phyloP scores from a whole-genome alignment of 1,140 invertebrate species.

The Trachelipus rathkii region DNA sequence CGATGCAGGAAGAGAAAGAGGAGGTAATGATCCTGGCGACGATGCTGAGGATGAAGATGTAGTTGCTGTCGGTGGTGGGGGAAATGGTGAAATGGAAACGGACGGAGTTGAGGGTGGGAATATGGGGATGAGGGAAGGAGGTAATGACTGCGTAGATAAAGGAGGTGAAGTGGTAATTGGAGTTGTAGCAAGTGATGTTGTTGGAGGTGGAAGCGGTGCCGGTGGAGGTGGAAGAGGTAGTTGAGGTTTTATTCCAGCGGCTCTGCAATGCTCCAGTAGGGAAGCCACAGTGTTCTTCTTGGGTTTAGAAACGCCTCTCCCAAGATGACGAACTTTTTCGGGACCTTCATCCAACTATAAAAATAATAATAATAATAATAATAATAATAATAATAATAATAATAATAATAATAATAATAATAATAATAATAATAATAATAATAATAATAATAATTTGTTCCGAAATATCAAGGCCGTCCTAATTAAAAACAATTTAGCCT shows the following conservation, averaged over 20 bases:
- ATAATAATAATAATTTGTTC: no score
- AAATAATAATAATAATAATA: neutral
- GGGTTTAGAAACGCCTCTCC: constrained; percentile 75
- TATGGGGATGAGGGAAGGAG: constrained; percentile 27
- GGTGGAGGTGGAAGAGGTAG: constrained; percentile 40
- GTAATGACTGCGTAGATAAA: constrained; percentile 4
- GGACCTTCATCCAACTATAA: constrained; percentile 41
- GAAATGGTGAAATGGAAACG: constrained; percentile 34
- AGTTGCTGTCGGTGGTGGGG: constrained; percentile 20
- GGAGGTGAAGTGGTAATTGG: constrained; percentile 25
- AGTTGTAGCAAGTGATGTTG: constrained; percentile 3
- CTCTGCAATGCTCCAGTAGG: constrained; percentile 59
- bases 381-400: no score
- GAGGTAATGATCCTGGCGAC: neutral
- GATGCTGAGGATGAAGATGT: constrained; percentile 8
- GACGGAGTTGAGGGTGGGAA: constrained; percentile 12
- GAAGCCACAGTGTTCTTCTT: constrained; percentile 89
- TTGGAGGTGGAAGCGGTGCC: constrained; percentile 11
- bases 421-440: no score
- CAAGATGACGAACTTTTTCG: constrained; percentile 61
- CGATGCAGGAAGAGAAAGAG: neutral
- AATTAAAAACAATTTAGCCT: no score
- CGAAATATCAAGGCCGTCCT: no score
- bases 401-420: no score
- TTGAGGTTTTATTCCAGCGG: constrained; percentile 42